Evolutionary conservation across 2,113 vertebrate species (phyloP), one percentile per base, ranked within the genome.

Genomic region (Perccottus glenii): DNA sequence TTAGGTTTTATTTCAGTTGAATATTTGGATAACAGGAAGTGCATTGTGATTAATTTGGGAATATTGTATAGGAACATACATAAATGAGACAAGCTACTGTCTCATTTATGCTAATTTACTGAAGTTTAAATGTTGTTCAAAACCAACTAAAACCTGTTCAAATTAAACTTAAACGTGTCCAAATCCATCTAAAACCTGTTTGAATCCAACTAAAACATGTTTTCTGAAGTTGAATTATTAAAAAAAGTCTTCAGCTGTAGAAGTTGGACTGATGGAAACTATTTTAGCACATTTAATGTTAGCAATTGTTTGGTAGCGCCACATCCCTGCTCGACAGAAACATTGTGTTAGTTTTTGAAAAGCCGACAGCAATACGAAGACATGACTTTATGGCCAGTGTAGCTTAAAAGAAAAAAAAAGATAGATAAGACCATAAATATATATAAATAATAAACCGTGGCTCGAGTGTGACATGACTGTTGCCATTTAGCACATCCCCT

Each of bases 381-480:
- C n/a, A n/a, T n/a, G n/a, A 84, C 82, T 71, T 83, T 40, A 69
- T 4, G 79, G 83, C 71, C 84, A 80, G 89, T 81, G 87, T 90
- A 90, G 85, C 87, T 81, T 66, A 50, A 51, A 49, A 51, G 67
- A 59, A 57, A 19, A 6, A 53, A 42, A 45, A 52, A 27, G 36
- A 27, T 15, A 67, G 61, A 75, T 47, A 53, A 47, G 58, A 27
- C 1, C 19, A 27, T 27, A 27, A 27, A 27, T 27, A 27, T 27
- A 27, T 27, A 27, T 27, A 27, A 27, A 27, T 27, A 27, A 27
- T 27, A 0, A 70, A 80, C 67, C 73, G 73, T 85, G 84, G 81
- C 82, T 84, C 72, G 70, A 83, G 76, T 84, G 73, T 15, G 83
- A 88, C n/a, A 80, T 53, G 86, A 90, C 88, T 92, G 89, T 92